Conservation (phyloP, 2,113 vertebrate species). For the Podarcis raffonei region DNA sequence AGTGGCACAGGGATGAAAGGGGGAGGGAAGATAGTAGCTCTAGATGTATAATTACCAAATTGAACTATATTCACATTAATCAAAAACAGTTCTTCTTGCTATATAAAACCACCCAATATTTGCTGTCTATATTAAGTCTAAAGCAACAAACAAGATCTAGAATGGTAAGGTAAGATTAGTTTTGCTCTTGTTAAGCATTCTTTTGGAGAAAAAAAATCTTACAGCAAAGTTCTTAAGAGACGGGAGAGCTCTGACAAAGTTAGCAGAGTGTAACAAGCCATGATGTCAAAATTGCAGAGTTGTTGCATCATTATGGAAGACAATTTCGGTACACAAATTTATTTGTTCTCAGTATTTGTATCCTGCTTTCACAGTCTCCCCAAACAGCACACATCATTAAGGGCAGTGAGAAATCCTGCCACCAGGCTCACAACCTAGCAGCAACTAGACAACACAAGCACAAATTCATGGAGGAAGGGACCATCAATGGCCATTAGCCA, state of each 20-base stretch:
- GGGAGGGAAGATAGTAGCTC: slow-evolving; percentile 32
- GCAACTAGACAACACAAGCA: too few relatives aligned
- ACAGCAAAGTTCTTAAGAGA: background rate
- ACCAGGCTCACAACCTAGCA: too few relatives aligned
- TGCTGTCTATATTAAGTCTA: background rate
- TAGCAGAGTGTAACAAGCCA: background rate
- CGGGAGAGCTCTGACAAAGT: background rate
- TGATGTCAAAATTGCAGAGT: background rate
- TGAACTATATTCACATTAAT: slow-evolving; percentile 43
- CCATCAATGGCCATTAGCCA: too few relatives aligned
- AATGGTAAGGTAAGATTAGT: accelerated
- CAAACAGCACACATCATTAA: too few relatives aligned
- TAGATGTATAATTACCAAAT: slow-evolving; percentile 61
- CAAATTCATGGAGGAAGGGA: too few relatives aligned
- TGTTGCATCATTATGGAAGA: background rate
- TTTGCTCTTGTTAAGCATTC: background rate
- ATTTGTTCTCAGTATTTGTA: background rate
- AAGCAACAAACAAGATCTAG: background rate
- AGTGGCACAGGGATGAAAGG: slow-evolving; percentile 21
- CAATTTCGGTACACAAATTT: background rate
- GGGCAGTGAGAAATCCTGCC: too few relatives aligned
- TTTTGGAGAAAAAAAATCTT: background rate
- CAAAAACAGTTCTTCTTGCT: slow-evolving; percentile 41
- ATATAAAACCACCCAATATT: background rate
- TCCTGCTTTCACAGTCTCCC: too few relatives aligned